Base-by-base conservation (phyloP, 64 coral and sea anemone genomes). In the Stichodactyla mertensii region DNA sequence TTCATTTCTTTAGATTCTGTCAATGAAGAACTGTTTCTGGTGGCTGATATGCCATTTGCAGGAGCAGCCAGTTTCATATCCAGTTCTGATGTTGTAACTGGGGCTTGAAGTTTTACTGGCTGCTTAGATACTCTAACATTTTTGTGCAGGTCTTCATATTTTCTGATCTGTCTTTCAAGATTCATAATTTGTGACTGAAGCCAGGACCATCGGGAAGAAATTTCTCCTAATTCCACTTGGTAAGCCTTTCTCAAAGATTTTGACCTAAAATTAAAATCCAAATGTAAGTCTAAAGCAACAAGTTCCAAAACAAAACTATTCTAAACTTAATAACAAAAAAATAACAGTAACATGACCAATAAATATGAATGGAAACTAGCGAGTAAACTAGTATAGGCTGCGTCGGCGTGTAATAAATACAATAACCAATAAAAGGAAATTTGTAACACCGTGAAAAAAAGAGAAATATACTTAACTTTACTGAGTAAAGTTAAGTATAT, bases 141-240 rank as follows among this genome's bases (percentile, higher is more conserved):
- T 79, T 99, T 99, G 79, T 90, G 94, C 28, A 94, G 70, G 26
- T 99, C 97, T 84, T 99, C 97, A 92, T 89, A 99, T 86, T 91
- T 89, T 80, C 97, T 79, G 52, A 99, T 99, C 57, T 92, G 90
- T 16, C 97, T 59, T 82, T 99, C 97, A 18, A 99, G 77, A 88
- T 99, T 94, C 16, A 99, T 92, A 80, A 99, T 92, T 55, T 99
- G 93, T 0, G 97, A 99, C 77, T 94, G 92, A 4, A 99, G 60
- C 97, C 97, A 99, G 7, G 97, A 90, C 97, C 97, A 99, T 4
- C 86, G 93, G 54, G 97, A 99, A 45, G 97, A 86, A 57, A 99
- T 95, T 8, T 89, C 80, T 55, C 97, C 97, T 88, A 92, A 91
- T 67, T 96, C 94, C 60, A 89, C 14, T 52, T 57, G 82, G 87